A percentile compares a stretch with the other conserved stretches of the same genome.
These are phyloP conservation scores for Gobio gobio DNA, from an alignment of 2,113 vertebrate species.

Conservation along the genomic window DNA sequence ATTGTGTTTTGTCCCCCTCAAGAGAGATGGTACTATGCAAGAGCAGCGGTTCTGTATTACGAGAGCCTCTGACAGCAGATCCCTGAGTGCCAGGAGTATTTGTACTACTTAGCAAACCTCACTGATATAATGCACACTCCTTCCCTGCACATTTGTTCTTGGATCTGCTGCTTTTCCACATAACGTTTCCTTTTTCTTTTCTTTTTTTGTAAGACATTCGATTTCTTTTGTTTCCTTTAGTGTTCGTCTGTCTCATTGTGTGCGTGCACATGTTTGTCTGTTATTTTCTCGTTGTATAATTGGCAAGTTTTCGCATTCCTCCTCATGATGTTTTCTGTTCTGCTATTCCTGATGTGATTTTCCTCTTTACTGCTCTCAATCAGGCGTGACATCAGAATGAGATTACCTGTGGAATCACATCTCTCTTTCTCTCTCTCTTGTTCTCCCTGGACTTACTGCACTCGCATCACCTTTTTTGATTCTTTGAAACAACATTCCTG, in stretches of 20 bases:
- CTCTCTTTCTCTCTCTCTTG: constrained; percentile 8
- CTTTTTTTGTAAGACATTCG: not conserved
- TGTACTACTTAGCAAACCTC: constrained; percentile 3
- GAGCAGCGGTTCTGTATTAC: not conserved
- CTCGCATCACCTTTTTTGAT: constrained; percentile 27
- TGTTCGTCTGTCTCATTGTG: constrained; percentile 38
- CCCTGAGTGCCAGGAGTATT: not conserved
- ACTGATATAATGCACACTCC: not conserved
- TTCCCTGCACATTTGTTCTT: not conserved
- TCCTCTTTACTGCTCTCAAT: constrained; percentile 40
- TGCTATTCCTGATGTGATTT: constrained; percentile 42
- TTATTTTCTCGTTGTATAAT: not conserved
- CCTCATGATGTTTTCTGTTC: constrained; percentile 43
- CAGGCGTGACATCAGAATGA: constrained; percentile 31
- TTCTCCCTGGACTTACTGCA: not conserved
- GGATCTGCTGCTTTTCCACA: not conserved
- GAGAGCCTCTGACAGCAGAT: constrained; percentile 11
- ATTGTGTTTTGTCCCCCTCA: not conserved
- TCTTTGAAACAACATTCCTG: constrained; percentile 25
- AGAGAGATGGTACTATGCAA: constrained; percentile 2
- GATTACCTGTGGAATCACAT: constrained; percentile 45
- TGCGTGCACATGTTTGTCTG: not conserved
- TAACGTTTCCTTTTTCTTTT: not conserved
- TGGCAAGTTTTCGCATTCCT: constrained; percentile 21
- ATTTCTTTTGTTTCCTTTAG: constrained; percentile 37